Evolutionary conservation across 1,140 invertebrate species (phyloP), one percentile per base, ranked within the genome.

Genomic region (Fopius arisanus): DNA sequence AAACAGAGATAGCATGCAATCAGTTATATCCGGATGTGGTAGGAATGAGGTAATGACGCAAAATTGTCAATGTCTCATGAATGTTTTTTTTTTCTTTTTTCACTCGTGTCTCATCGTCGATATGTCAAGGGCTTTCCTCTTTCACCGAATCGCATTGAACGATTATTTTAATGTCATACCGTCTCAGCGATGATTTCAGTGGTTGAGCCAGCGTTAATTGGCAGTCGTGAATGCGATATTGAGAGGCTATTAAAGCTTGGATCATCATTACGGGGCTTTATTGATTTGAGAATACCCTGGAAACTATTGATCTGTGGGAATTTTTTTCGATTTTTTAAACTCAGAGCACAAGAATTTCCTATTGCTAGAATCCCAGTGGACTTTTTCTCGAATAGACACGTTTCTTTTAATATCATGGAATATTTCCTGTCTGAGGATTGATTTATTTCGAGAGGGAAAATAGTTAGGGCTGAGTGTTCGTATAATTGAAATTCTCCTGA

Each of bases 81-180:
- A 10, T 23, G 12, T 28, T 59, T 59, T 23, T 23, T 59, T 59
- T 26, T 59, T 23, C 54, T 59, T 5, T 59, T 28, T 21, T 10
- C 19, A 12, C 54, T 26, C n/a, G n/a, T n/a, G n/a, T n/a, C n/a
- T 59, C 54, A 26, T 59, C 54, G 23, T 28, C 54, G 54, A 59
- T 59, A 59, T 59, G 54, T 59, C 54, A 59, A 59, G 54, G 54
- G 54, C 54, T 59, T 59, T 28, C 9, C 54, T 28, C 54, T 59
- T 59, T 59, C 54, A 26, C 54, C 54, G 12, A 59, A 59, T 26
- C 54, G 54, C 23, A 59, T 59, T 59, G 1, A 10, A 12, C 19
- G 14, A 19, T 26, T 59, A 26, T 28, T 59, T 23, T 3, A 14
- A 19, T 0, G 5, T 12, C 5, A 59, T 14, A 23, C 2, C 14